Conservation (phyloP, 2,888 invertebrate species). For the Sarcophaga subvicina region DNA sequence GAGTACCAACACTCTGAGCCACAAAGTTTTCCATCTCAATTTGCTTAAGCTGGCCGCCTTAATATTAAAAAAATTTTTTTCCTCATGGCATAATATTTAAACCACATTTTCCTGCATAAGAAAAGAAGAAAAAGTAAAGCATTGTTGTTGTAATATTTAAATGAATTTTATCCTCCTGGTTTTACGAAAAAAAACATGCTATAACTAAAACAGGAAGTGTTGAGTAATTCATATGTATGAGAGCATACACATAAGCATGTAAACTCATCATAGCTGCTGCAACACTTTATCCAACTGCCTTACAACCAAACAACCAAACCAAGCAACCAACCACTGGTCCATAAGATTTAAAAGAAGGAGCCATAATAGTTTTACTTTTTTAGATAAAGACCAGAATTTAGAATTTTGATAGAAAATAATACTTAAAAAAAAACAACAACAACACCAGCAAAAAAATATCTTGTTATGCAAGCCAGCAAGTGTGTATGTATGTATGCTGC, state of each 20-base stretch:
- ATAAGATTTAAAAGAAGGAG: slow-evolving; percentile 3
- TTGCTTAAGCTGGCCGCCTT: not conserved
- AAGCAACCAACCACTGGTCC: not conserved
- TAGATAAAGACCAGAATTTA: slow-evolving; percentile 34
- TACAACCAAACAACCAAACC: not conserved
- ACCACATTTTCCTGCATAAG: slow-evolving; percentile 13
- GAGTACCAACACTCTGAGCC: too few species aligned
- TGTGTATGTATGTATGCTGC: not conserved
- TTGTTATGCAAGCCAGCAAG: not conserved
- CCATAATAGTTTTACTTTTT: slow-evolving; percentile 21
- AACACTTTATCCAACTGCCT: not conserved
- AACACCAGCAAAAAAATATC: not conserved
- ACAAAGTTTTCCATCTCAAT: not conserved
- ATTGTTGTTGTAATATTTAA: slow-evolving; percentile 12
- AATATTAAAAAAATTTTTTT: too few species aligned
- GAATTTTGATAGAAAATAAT: slow-evolving; percentile 6
- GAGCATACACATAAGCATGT: not conserved
- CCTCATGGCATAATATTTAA: not conserved
- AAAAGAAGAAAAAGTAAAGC: not conserved
- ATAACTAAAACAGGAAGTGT: slow-evolving; percentile 43
- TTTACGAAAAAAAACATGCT: not conserved
- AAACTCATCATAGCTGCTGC: not conserved
- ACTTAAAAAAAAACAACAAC: not conserved
- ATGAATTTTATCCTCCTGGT: slow-evolving; percentile 26
- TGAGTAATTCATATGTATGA: slow-evolving; percentile 32